These are phyloP conservation scores for Pristionchus arcanus DNA, from an alignment of 2,888 invertebrate species.

Conservation along the genomic window DNA sequence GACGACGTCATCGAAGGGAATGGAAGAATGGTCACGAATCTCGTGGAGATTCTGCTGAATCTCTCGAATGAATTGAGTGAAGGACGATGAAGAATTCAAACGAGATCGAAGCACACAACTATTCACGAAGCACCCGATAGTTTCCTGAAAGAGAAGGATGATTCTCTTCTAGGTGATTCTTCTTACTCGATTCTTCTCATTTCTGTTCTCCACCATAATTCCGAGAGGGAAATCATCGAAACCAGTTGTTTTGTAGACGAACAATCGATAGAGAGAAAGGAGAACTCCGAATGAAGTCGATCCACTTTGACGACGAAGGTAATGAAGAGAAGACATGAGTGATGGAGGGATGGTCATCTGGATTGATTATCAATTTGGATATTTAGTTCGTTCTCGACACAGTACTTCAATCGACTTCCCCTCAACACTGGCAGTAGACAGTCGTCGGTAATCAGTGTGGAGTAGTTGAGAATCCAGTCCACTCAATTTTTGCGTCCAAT, in stretches of 20 bases:
- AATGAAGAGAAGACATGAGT: not conserved
- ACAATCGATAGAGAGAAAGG: slow-evolving; percentile 19
- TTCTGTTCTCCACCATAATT: slow-evolving; percentile 27
- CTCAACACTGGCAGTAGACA: not conserved
- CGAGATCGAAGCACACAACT: slow-evolving; percentile 41
- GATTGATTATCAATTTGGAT: not conserved
- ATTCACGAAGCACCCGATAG: slow-evolving; percentile 28
- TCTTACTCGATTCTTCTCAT: not conserved
- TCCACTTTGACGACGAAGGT: not conserved
- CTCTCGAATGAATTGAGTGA: not conserved
- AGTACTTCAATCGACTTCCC: slow-evolving; percentile 25
- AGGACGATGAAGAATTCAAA: not conserved
- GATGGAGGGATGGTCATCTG: not conserved
- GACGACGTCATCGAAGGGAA: slow-evolving; percentile 44
- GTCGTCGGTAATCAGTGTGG: not conserved
- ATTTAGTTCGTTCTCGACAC: not conserved
- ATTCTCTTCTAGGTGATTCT: not conserved
- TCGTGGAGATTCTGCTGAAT: slow-evolving; percentile 15
- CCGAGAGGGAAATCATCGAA: slow-evolving; percentile 17
- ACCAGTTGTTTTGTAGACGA: slow-evolving; percentile 26
- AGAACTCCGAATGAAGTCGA: slow-evolving; percentile 21
- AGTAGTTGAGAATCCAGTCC: slow-evolving; percentile 14
- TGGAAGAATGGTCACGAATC: not conserved
- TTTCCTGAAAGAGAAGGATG: not conserved
- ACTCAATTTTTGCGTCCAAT: slow-evolving; percentile 12